Evolutionary conservation across 2,888 invertebrate species (phyloP).

Genomic region (Stramonita haemastoma): DNA sequence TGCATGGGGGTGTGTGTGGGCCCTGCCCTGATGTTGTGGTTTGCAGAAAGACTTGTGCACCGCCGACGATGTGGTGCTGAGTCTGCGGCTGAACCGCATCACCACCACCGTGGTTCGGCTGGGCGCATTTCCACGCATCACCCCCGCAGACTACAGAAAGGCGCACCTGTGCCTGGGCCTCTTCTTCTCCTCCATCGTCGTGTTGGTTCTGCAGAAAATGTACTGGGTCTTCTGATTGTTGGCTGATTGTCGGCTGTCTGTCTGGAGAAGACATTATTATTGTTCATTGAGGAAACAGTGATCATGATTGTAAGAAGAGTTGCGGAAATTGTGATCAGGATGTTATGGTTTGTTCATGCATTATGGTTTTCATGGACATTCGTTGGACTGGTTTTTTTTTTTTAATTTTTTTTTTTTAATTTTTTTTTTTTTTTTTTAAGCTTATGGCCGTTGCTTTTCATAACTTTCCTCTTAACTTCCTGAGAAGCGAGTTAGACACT

Average conservation of each 20-base stretch:
- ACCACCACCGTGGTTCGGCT: conserved; percentile 70
- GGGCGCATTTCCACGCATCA: conserved; percentile 61
- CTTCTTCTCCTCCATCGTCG: conserved; percentile 77
- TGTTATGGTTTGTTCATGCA: no score
- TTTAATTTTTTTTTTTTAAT: no score
- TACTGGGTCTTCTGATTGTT: neutral
- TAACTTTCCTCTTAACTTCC: no score
- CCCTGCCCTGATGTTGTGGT: conserved; percentile 64
- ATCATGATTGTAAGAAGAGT: no score
- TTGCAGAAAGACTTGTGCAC: conserved; percentile 82
- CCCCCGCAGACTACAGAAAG: conserved; percentile 68
- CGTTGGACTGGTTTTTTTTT: no score
- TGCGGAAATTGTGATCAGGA: no score
- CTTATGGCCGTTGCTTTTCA: no score
- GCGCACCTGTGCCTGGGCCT: conserved; percentile 81
- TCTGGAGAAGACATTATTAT: neutral
- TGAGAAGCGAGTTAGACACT: no score
- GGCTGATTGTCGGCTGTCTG: neutral
- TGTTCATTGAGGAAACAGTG: no score
- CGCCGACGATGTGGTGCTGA: conserved; percentile 80
- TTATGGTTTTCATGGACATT: no score
- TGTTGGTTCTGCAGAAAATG: conserved; percentile 68
- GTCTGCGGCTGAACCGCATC: conserved; percentile 67
- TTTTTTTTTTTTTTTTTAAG: no score
- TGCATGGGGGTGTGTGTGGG: neutral